These are phyloP conservation scores for Sander lucioperca DNA, from an alignment of 2,113 vertebrate species.

Conservation along the genomic window DNA sequence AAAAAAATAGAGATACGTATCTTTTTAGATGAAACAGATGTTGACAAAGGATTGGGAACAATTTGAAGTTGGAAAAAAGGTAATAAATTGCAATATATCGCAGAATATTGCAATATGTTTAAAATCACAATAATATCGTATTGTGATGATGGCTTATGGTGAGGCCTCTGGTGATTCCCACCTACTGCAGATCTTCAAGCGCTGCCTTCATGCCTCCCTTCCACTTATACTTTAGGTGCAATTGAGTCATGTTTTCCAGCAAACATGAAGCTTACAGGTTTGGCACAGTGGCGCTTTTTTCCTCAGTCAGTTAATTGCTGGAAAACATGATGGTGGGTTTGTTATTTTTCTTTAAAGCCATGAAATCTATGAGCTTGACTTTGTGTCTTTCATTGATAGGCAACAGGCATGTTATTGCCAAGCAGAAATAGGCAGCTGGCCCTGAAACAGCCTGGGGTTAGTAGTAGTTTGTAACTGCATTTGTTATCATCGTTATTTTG, in stretches of 20 bases:
- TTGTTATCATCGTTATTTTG: slow-evolving; percentile 23
- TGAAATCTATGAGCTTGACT: slow-evolving; percentile 40
- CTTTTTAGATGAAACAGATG: too few relatives aligned
- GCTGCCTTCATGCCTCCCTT: neutral
- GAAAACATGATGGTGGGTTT: slow-evolving; percentile 69
- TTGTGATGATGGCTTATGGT: too few relatives aligned
- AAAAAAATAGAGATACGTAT: too few relatives aligned
- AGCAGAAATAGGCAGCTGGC: slow-evolving; percentile 21
- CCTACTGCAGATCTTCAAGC: neutral
- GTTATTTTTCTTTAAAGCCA: slow-evolving; percentile 44
- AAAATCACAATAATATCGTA: too few relatives aligned
- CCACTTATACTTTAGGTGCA: slow-evolving; percentile 41
- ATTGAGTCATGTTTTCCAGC: slow-evolving; percentile 72
- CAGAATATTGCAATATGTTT: too few relatives aligned
- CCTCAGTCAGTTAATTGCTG: slow-evolving; percentile 59
- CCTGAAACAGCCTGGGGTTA: slow-evolving; percentile 17
- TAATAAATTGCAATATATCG: too few relatives aligned
- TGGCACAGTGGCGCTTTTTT: slow-evolving; percentile 44
- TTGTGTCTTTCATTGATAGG: slow-evolving; percentile 36
- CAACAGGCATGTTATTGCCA: slow-evolving; percentile 42
- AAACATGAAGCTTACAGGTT: slow-evolving; percentile 53
- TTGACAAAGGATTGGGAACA: too few relatives aligned
- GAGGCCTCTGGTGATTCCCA: too few relatives aligned
- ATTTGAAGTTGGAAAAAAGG: too few relatives aligned
- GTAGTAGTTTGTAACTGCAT: neutral